Base-by-base conservation (phyloP, 2,888 invertebrate species). In the Cantharis rufa region DNA sequence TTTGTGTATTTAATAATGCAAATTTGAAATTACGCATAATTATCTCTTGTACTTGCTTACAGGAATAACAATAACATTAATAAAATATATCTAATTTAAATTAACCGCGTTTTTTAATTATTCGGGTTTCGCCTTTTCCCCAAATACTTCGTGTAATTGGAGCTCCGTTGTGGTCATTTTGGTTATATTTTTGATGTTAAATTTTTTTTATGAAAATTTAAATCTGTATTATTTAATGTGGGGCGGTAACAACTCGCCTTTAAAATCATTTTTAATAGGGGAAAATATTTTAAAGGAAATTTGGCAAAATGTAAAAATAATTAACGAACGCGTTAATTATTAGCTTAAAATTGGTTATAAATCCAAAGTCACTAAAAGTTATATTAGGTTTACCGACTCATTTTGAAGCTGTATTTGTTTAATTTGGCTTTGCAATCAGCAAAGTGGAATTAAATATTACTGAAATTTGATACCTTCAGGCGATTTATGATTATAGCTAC, bases 381-480 rank as follows among this genome's bases (percentile, higher is more conserved):
- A 18, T 66, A 66, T 21, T 66, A 16, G 24, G 24, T 66, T 66
- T 70, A 70, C 21, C 21, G 10, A 16, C 48, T 18, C 48, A 15
- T 48, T 70, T 70, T 48, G 18, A 70, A 15, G 4, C 21, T 32
- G 15, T 48, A 48, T 61, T 70, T 70, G 27, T 27, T 70, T n/a
- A 70, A 32, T 70, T 66, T 66, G 15, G 64, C 24, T 66, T 21
- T 66, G 64, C 64, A 66, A 66, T 66, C 64, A 66, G 64, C n/a
- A 66, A 66, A 66, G 70, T 61, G 48, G 28, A 70, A 70, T 70
- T 70, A 70, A 70, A 70, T 48, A 70, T 70, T 70, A 32, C 70
- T 69, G 27, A 70, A 70, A 70, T 70, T 70, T 70, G 70, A 66
- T 66, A 66, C 64, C 64, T 66, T 66, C 64, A 9, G 24, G 64